Evolutionary conservation across 2,797 vertebrate species (phyloP).

Genomic region (Acrocephalus scirpaceus): DNA sequence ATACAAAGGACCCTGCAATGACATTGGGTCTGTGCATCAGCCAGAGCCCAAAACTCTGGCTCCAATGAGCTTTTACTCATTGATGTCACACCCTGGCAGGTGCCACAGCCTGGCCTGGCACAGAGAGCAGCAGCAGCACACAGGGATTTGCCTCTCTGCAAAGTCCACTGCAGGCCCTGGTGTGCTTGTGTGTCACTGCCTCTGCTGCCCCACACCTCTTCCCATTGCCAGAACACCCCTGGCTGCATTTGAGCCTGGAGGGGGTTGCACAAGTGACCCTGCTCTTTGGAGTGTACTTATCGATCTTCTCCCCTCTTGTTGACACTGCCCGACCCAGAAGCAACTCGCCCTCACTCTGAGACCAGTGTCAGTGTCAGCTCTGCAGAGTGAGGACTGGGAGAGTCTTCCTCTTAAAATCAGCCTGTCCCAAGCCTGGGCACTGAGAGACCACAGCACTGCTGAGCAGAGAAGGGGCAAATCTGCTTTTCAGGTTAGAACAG

Average conservation of each 20-base stretch:
- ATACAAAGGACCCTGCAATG: not conserved
- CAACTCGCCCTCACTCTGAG: not conserved
- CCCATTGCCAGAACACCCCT: not conserved
- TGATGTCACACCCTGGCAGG: not conserved
- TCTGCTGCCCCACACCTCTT: not conserved
- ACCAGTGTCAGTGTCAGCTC: slow-evolving; percentile 27
- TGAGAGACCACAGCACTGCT: slow-evolving; percentile 41
- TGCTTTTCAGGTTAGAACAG: slow-evolving; percentile 63
- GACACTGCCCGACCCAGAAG: not conserved
- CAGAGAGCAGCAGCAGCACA: not conserved
- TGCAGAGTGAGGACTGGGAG: not conserved
- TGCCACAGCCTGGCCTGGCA: not conserved
- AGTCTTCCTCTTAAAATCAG: slow-evolving; percentile 36
- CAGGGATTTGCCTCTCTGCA: not conserved
- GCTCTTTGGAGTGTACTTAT: slow-evolving; percentile 59
- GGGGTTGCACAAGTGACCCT: slow-evolving; percentile 48
- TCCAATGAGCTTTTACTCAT: not conserved
- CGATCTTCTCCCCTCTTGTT: slow-evolving; percentile 6
- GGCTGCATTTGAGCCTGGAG: not conserved
- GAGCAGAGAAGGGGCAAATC: slow-evolving; percentile 52
- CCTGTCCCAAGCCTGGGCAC: slow-evolving; percentile 22
- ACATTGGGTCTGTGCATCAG: not conserved
- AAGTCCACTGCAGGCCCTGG: not conserved
- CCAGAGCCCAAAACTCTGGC: not conserved
- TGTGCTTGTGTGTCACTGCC: not conserved